A percentile compares a stretch with the other conserved stretches of the same genome.
Evolutionary conservation across 2,797 vertebrate species (phyloP).

Genomic region (Acanthornis magna): DNA sequence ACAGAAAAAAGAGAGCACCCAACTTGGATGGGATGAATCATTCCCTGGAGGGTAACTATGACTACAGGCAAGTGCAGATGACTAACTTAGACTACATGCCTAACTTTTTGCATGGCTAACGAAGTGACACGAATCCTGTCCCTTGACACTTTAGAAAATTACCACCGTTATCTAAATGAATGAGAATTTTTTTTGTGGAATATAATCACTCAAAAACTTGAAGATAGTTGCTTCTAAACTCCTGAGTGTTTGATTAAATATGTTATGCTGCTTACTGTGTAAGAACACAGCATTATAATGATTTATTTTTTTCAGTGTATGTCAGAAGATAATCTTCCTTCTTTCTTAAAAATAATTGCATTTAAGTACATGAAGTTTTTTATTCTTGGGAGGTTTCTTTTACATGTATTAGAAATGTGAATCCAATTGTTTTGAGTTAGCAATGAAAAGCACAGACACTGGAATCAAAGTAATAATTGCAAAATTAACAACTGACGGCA

Average conservation of each 20-base stretch:
- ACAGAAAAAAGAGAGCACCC: background rate
- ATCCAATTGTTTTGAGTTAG: background rate
- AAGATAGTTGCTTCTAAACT: background rate
- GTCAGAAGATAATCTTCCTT: background rate
- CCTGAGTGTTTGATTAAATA: background rate
- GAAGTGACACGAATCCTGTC: background rate
- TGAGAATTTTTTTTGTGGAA: background rate
- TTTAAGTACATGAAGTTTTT: background rate
- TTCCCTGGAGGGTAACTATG: background rate
- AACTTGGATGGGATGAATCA: background rate
- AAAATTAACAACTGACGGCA: background rate
- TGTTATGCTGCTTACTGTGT: background rate
- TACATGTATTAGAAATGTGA: slow-evolving; percentile 80
- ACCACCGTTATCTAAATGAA: background rate
- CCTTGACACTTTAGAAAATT: background rate
- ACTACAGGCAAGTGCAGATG: background rate
- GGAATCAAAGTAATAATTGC: background rate
- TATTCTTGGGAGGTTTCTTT: background rate
- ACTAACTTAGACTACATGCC: background rate
- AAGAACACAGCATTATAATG: background rate
- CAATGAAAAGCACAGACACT: background rate
- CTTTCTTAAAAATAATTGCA: background rate
- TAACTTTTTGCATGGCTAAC: background rate
- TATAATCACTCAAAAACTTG: background rate
- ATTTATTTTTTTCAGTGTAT: background rate